Base-by-base conservation (phyloP, 2,888 invertebrate genomes). In the Nesidiocoris tenuis region DNA sequence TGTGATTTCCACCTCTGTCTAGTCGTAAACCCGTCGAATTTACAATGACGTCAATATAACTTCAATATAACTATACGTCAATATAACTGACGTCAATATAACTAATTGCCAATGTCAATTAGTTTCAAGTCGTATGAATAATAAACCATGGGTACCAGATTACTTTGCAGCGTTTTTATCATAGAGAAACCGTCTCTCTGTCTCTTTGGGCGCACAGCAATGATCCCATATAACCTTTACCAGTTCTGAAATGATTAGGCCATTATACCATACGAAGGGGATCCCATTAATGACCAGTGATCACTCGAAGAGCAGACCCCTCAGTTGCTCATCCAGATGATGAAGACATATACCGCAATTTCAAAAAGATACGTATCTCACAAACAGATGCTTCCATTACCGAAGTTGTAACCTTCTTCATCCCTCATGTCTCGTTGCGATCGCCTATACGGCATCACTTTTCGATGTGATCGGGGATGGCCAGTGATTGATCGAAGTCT, bases 381-480 rank as follows among this genome's bases (percentile, higher is more conserved):
- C 24, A 24, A 70, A 70, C 70, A 70, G 70, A 70, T 70, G 70
- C 70, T 70, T 70, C 70, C 70, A 70, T 70, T 70, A 70, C 70
- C 39, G 39, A 39, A 39, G 39, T 7, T 39, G 39, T 39, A 39
- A 39, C 39, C 39, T 39, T 39, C 39, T 3, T 12, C 39, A 39
- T 39, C 39, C 12, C 3, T 39, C 39, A n/a, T 39, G 12, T 39
- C 39, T 39, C 39, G 12, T 39, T 39, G 67, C 23, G 57, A 70
- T 70, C 70, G 70, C 39, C 12, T 39, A 12, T 12, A 39, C 39
- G 39, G 39, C 39, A 12, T 39, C 39, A 39, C 39, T 39, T 39
- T 12, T 39, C 39, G 12, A 39, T 39, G 39, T 25, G 61, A 70
- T 70, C 70, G 70, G 57, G 66, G 39, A 39, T 39, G n/a, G 5